Conservation (phyloP, 2,797 vertebrate species). For the Peromyscus nudipes region DNA sequence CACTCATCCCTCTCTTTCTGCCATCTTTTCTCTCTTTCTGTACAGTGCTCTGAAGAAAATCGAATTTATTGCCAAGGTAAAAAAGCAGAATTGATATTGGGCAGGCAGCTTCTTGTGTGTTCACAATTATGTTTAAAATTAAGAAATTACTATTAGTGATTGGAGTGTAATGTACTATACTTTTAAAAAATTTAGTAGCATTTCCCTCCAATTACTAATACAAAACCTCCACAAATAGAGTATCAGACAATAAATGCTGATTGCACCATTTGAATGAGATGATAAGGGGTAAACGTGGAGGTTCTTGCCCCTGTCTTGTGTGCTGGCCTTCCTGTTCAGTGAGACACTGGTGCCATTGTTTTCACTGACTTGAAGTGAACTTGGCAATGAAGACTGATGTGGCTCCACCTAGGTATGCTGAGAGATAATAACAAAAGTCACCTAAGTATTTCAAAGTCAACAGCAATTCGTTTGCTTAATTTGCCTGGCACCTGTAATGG, state of each 20-base stretch:
- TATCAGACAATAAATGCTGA: not conserved
- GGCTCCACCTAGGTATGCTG: not conserved
- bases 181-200: not conserved
- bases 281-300: not conserved
- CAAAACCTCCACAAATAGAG: not conserved
- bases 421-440: not conserved
- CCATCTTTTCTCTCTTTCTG: not conserved
- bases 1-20: not conserved
- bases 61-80: not conserved
- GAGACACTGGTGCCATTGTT: slow-evolving; percentile 36
- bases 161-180: not conserved
- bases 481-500: not conserved
- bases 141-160: slow-evolving; percentile 10
- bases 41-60: not conserved
- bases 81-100: not conserved
- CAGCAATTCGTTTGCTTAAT: slow-evolving; percentile 6
- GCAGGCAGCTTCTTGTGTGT: not conserved
- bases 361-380: not conserved
- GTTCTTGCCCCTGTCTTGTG: not conserved
- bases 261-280: not conserved
- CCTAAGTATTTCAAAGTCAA: slow-evolving; percentile 48
- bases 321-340: not conserved
- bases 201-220: slow-evolving; percentile 23
- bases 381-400: not conserved
- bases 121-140: not conserved